Evolutionary conservation across 2,888 invertebrate species (phyloP), one percentile per base, ranked within the genome.

Genomic region (Belgica antarctica): DNA sequence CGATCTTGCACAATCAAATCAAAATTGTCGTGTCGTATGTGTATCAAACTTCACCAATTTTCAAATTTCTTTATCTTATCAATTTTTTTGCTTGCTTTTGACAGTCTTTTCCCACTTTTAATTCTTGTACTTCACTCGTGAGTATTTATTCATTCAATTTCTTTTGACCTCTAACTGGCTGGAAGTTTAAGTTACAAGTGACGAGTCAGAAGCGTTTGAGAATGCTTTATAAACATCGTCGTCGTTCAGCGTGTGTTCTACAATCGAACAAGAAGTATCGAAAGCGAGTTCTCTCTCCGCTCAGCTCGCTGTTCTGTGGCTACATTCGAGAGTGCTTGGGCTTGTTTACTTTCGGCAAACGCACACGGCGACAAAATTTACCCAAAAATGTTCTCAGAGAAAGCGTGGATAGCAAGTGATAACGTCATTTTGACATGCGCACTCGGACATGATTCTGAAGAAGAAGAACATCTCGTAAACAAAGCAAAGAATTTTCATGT

Each of bases 141-240:
- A n/a, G n/a, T n/a, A 22, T 2, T 63, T 41, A 3, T 46, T 41
- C 15, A 22, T 62, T 46, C 66, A 25, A 17, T 15, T 34, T 65
- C 22, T 5, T 10, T 66, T 47, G 52, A 68, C 68, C 34, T 68
- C 57, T 34, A 52, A 57, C 10, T 27, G 47, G 52, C 15, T 31
- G 57, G 25, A 68, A 19, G 47, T 57, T 57, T 68, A 31, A 57
- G 57, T 19, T 68, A 24, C 57, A 68, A 68, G 24, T 68, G 68
- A 68, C 31, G 10, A 4, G 68, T 28, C 19, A 28, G 28, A 47
- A 22, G 24, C n/a, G 22, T 19, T 15, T 27, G 68, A 57, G 68
- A 68, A 68, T 24, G 59, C 27, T 59, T 59, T 27, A 59, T 27
- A 59, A 59, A 59, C 25, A 59, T 27, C 59, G 2, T 27, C 17